Evolutionary conservation across 1,140 invertebrate genomes (phyloP), one percentile per base, ranked within the genome.

Genomic region (Fopius arisanus): DNA sequence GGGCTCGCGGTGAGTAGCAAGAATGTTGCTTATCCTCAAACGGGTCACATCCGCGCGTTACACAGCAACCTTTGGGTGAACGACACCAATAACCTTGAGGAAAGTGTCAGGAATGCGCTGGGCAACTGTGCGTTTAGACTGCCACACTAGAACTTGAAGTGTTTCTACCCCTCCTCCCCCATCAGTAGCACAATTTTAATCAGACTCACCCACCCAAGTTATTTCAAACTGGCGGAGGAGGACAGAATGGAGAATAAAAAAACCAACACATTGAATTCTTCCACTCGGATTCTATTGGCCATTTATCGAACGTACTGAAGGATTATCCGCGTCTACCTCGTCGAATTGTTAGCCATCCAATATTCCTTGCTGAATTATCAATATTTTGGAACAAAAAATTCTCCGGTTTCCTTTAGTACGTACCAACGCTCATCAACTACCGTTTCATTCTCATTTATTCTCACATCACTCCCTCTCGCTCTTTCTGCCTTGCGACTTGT

Each of bases 101-200:
- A 79, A 80, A 83, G 80, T 78, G 81, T 81, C 80, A 79, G 83
- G 83, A 85, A 84, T 85, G 83, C 78, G 76, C 77, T 72, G 78
- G 23, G 65, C 62, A 40, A 72, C 29, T 71, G 16, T 33, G 51
- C 33, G 51, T 29, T 70, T 54, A 70, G 14, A 62, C 9, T 62
- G 33, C 19, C 59, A 29, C 14, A 31, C 28, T 59, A 14, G 54
- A 59, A 12, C 3, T 59, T 21, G 26, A 59, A 59, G 10, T 59
- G 10, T 59, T 26, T 59, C 12, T 10, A 12, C 1, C 23, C 54
- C 3, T 59, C 6, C 5, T 26, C 6, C 26, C 23, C 54, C 19
- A 51, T 51, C 14, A 12, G 26, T 1, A 59, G 54, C 21, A 26
- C 23, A 26, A 26, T 59, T 26, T 59, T 12, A 12, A 59, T 19